Conservation (phyloP, 2,888 invertebrate species). For the Laspeyria flexula region DNA sequence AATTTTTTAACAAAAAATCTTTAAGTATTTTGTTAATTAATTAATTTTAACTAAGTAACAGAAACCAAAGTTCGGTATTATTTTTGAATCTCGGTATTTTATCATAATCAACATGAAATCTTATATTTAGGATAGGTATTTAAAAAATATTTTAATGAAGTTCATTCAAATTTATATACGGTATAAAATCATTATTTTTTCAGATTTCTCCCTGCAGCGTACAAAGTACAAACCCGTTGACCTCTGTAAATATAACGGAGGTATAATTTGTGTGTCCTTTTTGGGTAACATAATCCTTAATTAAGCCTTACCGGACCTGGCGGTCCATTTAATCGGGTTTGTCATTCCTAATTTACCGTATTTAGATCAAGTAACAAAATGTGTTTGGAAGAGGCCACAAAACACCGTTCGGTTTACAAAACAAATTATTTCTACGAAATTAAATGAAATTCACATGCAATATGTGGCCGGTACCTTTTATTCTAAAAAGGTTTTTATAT, state of each 20-base stretch:
- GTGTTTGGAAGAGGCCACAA: conserved; percentile 39
- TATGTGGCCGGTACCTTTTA: conserved; percentile 12
- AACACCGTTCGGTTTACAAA: conserved; percentile 34
- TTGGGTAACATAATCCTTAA: conserved; percentile 56
- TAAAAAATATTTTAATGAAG: too few relatives aligned
- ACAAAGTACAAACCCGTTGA: conserved; percentile 14
- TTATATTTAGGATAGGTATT: too few relatives aligned
- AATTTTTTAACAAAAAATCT: too few relatives aligned
- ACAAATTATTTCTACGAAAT: conserved; percentile 34
- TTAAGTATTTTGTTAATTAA: too few relatives aligned
- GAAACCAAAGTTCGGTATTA: too few relatives aligned
- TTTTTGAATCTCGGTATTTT: too few relatives aligned
- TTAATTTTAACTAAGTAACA: too few relatives aligned
- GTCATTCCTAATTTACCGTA: conserved; percentile 57
- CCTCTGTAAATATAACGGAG: conserved; percentile 39
- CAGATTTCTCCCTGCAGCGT: conserved; percentile 4
- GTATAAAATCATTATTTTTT: background rate
- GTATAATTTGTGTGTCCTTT: conserved; percentile 49
- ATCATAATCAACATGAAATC: too few relatives aligned
- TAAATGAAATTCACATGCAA: conserved; percentile 18
- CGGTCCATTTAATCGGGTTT: conserved; percentile 54
- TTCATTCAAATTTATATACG: too few relatives aligned
- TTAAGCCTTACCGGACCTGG: conserved; percentile 53
- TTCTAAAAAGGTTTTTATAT: conserved; percentile 9
- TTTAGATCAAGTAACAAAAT: conserved; percentile 51